Conservation (phyloP, 2,797 vertebrate genomes). For the Hydrolagus colliei region DNA sequence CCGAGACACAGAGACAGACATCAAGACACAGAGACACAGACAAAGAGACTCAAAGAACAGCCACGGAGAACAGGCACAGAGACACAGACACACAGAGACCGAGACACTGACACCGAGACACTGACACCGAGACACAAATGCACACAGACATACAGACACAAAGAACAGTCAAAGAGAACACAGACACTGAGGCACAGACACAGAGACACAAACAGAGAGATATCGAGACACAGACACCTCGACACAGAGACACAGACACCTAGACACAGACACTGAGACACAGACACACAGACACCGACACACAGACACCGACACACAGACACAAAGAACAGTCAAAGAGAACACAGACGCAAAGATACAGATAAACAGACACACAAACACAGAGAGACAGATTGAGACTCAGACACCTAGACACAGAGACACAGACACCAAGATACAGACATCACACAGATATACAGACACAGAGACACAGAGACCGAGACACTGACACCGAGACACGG, state of each 20-base stretch:
- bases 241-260: neutral
- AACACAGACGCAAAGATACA: neutral
- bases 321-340: neutral
- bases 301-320: neutral
- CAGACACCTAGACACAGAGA: neutral
- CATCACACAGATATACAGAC: neutral
- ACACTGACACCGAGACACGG: neutral
- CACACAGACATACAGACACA: constrained; percentile 16
- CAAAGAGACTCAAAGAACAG: too few relatives aligned
- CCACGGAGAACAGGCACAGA: too few relatives aligned
- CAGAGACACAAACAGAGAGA: neutral
- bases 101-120: neutral
- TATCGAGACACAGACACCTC: neutral
- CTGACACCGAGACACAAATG: neutral
- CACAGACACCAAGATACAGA: neutral
- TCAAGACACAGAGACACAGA: too few relatives aligned
- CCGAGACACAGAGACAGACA: neutral
- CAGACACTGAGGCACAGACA: neutral
- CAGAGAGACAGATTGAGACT: neutral
- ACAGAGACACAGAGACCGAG: neutral
- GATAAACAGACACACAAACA: neutral
- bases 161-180: neutral
- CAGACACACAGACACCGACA: neutral
- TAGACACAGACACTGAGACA: neutral
- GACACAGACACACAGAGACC: neutral